These are phyloP conservation scores for Drosophila rubida DNA, from an alignment of 2,888 invertebrate genomes.

Conservation along the genomic window DNA sequence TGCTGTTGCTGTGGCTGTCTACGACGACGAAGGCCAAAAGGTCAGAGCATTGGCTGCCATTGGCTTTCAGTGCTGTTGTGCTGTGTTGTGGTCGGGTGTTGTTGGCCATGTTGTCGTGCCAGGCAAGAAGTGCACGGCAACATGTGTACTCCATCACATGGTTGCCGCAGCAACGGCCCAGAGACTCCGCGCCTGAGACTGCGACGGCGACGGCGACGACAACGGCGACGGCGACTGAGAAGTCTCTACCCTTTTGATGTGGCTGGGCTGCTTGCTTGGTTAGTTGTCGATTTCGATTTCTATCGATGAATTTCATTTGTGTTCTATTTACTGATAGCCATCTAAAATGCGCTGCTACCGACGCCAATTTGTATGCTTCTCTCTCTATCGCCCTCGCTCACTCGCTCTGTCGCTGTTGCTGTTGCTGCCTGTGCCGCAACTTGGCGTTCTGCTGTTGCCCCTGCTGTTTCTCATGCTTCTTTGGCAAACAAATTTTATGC, in stretches of 20 bases:
- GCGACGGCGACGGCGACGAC: too few species aligned
- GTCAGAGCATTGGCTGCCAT: conserved; percentile 26
- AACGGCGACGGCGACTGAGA: too few species aligned
- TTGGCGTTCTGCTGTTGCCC: conserved; percentile 25
- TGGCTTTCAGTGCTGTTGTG: conserved; percentile 24
- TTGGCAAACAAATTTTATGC: conserved; percentile 77
- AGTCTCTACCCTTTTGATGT: conserved; percentile 49
- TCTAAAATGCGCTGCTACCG: conserved; percentile 81
- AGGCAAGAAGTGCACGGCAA: conserved; percentile 66
- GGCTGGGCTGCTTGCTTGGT: conserved; percentile 1
- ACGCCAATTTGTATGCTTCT: conserved; percentile 68
- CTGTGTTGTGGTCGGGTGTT: conserved; percentile 28
- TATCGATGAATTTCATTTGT: conserved; percentile 83
- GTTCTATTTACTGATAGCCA: conserved; percentile 83
- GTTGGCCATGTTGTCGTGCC: conserved; percentile 66
- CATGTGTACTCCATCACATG: conserved; percentile 80
- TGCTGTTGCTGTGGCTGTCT: too few species aligned
- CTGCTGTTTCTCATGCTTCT: conserved; percentile 57
- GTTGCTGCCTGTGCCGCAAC: too few species aligned
- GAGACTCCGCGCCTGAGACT: conserved; percentile 15
- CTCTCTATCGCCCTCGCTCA: background rate
- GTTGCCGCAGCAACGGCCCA: conserved; percentile 57
- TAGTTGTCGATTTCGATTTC: conserved; percentile 77
- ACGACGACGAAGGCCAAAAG: conserved; percentile 2
- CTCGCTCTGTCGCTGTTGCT: background rate